Evolutionary conservation across 2,113 vertebrate species (phyloP).

Genomic region (Dinomys branickii): DNA sequence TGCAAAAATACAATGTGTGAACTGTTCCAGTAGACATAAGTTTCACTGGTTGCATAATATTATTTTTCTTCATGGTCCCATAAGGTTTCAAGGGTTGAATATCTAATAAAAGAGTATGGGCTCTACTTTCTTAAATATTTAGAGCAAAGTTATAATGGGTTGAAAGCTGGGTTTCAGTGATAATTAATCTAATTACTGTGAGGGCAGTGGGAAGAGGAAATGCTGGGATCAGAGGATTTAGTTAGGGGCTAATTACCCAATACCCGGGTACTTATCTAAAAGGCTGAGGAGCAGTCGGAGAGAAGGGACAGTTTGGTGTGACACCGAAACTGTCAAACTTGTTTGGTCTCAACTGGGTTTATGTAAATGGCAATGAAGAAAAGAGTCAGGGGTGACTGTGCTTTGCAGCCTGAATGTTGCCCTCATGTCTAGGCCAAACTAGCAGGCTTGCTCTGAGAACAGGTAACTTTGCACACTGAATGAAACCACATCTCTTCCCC

Average conservation of each 20-base stretch:
- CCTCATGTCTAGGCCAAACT: neutral
- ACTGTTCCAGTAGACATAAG: neutral
- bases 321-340: neutral
- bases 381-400: neutral
- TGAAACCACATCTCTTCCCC: neutral
- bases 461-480: neutral
- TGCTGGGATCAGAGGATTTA: neutral
- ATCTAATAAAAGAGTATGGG: neutral
- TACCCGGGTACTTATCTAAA: neutral
- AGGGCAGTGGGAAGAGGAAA: neutral
- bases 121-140: conserved; percentile 49
- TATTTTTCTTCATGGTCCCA: neutral
- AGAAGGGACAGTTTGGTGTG: neutral
- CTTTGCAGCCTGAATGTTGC: neutral
- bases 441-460: neutral
- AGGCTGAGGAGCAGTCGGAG: neutral
- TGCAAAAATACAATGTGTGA: neutral
- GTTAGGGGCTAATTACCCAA: neutral
- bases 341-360: neutral
- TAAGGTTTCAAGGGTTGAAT: conserved; percentile 14
- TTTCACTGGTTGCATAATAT: neutral
- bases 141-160: neutral
- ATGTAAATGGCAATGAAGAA: neutral
- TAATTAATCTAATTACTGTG: neutral
- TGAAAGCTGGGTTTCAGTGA: neutral